phyloP scores from a whole-genome alignment of 2,797 vertebrate genomes.

The Tiaroga cobitis region DNA sequence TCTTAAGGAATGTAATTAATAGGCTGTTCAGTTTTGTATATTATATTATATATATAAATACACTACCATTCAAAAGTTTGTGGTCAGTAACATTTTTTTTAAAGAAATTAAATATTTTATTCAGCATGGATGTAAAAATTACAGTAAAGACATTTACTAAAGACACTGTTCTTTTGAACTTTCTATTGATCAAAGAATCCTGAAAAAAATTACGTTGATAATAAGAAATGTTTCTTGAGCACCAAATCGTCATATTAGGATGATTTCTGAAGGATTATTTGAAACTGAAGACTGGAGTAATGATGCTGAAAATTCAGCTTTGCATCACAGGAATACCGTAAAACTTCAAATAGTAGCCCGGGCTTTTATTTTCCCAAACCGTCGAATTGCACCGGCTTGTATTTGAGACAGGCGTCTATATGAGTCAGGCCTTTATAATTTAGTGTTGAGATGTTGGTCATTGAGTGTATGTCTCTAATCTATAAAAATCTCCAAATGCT shows the following conservation, averaged over 20 bases:
- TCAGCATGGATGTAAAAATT: not conserved
- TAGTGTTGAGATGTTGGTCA: too few species aligned
- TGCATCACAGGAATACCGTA: not conserved
- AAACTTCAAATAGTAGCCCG: too few species aligned
- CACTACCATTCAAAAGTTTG: not conserved
- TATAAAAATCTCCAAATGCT: too few species aligned
- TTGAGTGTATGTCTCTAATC: too few species aligned
- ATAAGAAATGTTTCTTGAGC: not conserved
- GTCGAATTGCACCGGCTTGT: too few species aligned
- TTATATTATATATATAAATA: not conserved
- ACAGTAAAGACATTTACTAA: too few species aligned
- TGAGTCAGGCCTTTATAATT: too few species aligned
- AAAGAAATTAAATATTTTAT: not conserved
- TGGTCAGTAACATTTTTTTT: not conserved
- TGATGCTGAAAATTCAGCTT: not conserved
- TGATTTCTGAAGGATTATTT: not conserved
- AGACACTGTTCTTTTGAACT: not conserved
- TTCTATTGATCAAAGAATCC: not conserved
- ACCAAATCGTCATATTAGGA: not conserved
- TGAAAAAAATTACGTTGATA: not conserved
- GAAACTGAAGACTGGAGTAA: not conserved
- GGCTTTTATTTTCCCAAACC: too few species aligned
- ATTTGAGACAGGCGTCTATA: too few species aligned
- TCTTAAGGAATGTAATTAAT: slow-evolving; percentile 38
- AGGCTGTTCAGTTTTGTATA: not conserved